Conservation (phyloP, 2,113 vertebrate species). For the Coryphaenoides rupestris region DNA sequence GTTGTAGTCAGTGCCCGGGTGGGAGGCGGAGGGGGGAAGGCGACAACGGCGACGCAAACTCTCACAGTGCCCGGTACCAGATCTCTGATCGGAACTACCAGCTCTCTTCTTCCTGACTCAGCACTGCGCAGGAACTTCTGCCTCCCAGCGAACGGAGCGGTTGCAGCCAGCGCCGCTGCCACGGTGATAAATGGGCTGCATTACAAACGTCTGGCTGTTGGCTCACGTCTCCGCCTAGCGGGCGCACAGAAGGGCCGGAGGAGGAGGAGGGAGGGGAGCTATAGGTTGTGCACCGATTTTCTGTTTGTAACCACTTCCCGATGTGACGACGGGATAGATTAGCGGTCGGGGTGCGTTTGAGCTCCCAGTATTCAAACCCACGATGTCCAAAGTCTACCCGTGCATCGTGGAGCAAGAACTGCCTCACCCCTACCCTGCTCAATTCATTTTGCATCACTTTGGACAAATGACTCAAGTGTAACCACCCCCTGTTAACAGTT, state of each 20-base stretch:
- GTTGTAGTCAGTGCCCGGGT: no score
- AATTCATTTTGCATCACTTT: background rate
- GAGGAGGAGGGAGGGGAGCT: conserved; percentile 3
- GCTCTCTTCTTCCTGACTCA: conserved; percentile 50
- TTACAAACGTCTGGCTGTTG: conserved; percentile 43
- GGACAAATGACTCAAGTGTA: no score
- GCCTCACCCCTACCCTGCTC: no score
- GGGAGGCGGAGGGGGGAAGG: no score
- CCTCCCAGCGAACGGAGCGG: conserved; percentile 34
- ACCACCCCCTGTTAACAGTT: no score
- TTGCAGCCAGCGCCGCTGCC: conserved; percentile 14
- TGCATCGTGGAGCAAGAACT: no score
- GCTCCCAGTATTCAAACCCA: no score
- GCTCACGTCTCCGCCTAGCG: conserved; percentile 39
- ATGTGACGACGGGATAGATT: background rate
- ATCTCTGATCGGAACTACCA: conserved; percentile 35
- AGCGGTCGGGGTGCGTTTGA: no score
- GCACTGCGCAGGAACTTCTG: conserved; percentile 22
- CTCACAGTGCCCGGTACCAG: no score
- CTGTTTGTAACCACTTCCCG: background rate
- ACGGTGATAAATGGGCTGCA: conserved; percentile 53
- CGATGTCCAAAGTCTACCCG: no score
- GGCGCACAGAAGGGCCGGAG: conserved; percentile 20
- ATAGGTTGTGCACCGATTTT: conserved; percentile 13
- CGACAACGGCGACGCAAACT: no score